Conservation (phyloP, 1,140 invertebrate genomes). For the Stenopsyche tienmushanensis region DNA sequence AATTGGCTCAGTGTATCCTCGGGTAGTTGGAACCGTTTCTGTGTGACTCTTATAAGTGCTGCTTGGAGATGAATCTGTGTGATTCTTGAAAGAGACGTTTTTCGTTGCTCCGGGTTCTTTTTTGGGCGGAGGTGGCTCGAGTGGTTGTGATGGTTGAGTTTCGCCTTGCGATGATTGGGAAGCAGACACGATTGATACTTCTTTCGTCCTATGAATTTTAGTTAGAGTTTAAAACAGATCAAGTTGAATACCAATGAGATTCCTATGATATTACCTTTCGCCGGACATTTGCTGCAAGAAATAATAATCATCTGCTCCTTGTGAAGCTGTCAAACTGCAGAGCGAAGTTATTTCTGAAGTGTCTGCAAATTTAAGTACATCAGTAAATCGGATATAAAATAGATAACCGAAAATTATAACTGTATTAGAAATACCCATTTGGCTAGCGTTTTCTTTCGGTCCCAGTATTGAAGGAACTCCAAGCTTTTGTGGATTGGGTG, state of each 20-base stretch:
- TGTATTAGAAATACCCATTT: conserved; percentile 51
- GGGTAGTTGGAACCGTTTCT: neutral
- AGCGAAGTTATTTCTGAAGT: conserved; percentile 61
- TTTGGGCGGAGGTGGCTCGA: conserved; percentile 21
- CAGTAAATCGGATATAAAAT: neutral
- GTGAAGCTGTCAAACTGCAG: conserved; percentile 58
- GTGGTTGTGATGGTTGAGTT: conserved; percentile 1
- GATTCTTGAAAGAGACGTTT: conserved; percentile 56
- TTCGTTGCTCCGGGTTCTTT: conserved; percentile 53
- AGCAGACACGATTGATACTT: conserved; percentile 38
- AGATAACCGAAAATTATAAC: too few relatives aligned
- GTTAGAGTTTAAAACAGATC: neutral
- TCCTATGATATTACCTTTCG: conserved; percentile 45
- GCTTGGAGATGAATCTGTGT: conserved; percentile 49
- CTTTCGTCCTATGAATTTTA: conserved; percentile 33
- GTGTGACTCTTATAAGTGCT: conserved; percentile 42
- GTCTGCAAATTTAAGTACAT: conserved; percentile 51
- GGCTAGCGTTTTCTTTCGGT: conserved; percentile 52
- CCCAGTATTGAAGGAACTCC: conserved; percentile 38
- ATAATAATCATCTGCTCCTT: conserved; percentile 48
- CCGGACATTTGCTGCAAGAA: conserved; percentile 43
- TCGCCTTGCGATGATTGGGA: conserved; percentile 39
- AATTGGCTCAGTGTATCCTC: conserved; percentile 12
- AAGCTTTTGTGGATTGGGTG: conserved; percentile 43
- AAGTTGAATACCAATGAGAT: too few relatives aligned